A percentile compares a stretch with the other conserved stretches of the same genome.
Evolutionary conservation across 1,140 invertebrate genomes (phyloP).

Genomic region (Lineus longissimus): DNA sequence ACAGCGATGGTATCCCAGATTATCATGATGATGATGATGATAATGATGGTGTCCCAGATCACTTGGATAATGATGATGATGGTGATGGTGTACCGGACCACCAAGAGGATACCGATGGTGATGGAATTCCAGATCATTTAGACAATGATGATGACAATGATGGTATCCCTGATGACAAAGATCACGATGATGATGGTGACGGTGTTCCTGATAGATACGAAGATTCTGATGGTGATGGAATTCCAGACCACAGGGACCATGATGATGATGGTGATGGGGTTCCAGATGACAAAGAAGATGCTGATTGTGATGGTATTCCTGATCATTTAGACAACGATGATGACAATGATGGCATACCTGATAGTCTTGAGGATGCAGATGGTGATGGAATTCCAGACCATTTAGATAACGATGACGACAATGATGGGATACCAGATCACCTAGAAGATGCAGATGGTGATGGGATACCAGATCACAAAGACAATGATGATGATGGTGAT

Average conservation of each 20-base stretch:
- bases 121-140: slow-evolving; percentile 36
- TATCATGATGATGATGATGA: slow-evolving; percentile 17
- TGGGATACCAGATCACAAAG: slow-evolving; percentile 20
- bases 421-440: slow-evolving; percentile 38
- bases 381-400: slow-evolving; percentile 43
- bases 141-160: slow-evolving; percentile 34
- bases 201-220: slow-evolving; percentile 30
- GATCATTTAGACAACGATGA: slow-evolving; percentile 31
- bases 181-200: slow-evolving; percentile 21
- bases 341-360: slow-evolving; percentile 43
- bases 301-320: slow-evolving; percentile 23
- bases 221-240: slow-evolving; percentile 37
- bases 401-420: slow-evolving; percentile 34
- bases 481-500: slow-evolving; percentile 29
- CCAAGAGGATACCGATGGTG: slow-evolving; percentile 24
- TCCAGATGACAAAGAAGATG: slow-evolving; percentile 23
- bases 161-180: slow-evolving; percentile 37
- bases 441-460: slow-evolving; percentile 33
- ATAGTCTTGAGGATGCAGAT: slow-evolving; percentile 31
- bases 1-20: slow-evolving; percentile 22
- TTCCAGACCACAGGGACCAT: slow-evolving; percentile 39
- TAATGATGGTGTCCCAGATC: slow-evolving; percentile 18
- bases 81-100: slow-evolving; percentile 25
- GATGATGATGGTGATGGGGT: slow-evolving; percentile 43
- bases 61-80: slow-evolving; percentile 20